These are phyloP conservation scores for Phyto melanocephala DNA, from an alignment of 2,888 invertebrate species.

Conservation along the genomic window DNA sequence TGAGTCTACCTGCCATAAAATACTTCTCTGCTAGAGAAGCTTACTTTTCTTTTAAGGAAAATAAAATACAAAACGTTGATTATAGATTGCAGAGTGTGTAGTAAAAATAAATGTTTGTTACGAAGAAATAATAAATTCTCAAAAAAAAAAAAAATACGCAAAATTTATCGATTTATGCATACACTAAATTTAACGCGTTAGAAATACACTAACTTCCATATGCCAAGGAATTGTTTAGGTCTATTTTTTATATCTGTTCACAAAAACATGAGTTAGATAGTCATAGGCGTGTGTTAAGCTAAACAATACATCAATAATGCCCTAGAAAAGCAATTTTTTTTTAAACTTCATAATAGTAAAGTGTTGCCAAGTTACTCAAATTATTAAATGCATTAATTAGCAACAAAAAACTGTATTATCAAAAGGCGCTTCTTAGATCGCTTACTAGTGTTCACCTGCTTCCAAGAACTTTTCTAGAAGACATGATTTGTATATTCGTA, in stretches of 20 bases:
- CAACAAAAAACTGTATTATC: no score
- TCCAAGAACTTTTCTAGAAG: no score
- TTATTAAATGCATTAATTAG: not conserved
- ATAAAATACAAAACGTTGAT: not conserved
- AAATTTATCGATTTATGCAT: conserved; percentile 74
- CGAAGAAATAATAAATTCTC: not conserved
- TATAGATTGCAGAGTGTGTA: not conserved
- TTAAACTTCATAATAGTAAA: not conserved
- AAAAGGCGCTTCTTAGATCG: no score
- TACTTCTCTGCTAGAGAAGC: not conserved
- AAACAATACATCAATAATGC: not conserved
- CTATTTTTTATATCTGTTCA: conserved; percentile 26
- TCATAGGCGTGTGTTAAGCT: not conserved
- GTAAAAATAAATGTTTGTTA: not conserved
- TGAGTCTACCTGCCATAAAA: not conserved
- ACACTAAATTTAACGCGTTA: conserved; percentile 72
- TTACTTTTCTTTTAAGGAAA: not conserved
- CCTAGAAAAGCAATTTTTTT: not conserved
- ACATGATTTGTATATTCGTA: no score
- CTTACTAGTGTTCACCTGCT: no score
- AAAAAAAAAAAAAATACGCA: conserved; percentile 30
- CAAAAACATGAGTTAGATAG: not conserved
- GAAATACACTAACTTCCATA: conserved; percentile 45
- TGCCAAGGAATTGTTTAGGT: conserved; percentile 4
- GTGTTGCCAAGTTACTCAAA: not conserved